Evolutionary conservation across 2,888 invertebrate genomes (phyloP).

Genomic region (Margaritifera margaritifera): DNA sequence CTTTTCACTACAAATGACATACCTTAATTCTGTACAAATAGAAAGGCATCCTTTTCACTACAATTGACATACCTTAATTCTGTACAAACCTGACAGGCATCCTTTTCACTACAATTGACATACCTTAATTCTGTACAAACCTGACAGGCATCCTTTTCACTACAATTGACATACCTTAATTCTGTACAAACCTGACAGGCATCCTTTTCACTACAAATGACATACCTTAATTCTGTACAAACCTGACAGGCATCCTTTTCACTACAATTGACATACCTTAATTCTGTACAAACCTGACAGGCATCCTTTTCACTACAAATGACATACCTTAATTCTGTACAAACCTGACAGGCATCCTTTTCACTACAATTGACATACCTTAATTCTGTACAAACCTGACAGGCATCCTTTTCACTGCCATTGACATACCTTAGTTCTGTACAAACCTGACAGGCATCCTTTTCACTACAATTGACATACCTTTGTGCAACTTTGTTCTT

Average conservation of each 20-base stretch:
- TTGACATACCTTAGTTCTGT: not conserved
- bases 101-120: constrained; percentile 15
- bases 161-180: constrained; percentile 53
- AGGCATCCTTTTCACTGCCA: not conserved
- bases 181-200: not conserved
- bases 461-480: constrained; percentile 44
- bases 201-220: constrained; percentile 1
- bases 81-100: not conserved
- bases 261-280: constrained; percentile 53
- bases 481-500: constrained; percentile 63
- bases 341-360: no score
- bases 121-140: constrained; percentile 49
- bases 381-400: not conserved
- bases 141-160: not conserved
- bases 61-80: constrained; percentile 54
- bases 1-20: constrained; percentile 21
- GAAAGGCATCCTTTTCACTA: not conserved
- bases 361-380: not conserved
- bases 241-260: not conserved
- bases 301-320: not conserved
- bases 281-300: not conserved
- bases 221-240: constrained; percentile 53
- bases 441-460: not conserved
- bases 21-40: constrained; percentile 46
- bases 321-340: constrained; percentile 66